phyloP scores from a whole-genome alignment of 2,113 vertebrate genomes.

The Tupaia chinensis region DNA sequence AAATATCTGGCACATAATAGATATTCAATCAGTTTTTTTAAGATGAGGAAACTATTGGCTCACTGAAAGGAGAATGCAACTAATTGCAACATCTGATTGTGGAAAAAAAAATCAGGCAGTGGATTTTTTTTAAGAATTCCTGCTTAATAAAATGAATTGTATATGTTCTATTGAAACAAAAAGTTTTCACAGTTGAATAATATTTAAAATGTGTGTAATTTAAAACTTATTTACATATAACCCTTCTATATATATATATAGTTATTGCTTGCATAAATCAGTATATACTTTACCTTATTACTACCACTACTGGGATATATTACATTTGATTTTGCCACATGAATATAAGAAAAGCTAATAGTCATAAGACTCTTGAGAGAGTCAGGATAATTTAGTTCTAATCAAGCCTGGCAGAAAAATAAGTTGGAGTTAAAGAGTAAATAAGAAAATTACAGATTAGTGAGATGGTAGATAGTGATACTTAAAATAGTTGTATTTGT shows the following conservation, averaged over 20 bases:
- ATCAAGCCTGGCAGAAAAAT: not conserved
- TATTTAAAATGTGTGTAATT: conserved; percentile 60
- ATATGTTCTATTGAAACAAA: conserved; percentile 44
- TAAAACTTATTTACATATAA: conserved; percentile 8
- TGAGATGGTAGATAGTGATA: not conserved
- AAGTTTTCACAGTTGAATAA: not conserved
- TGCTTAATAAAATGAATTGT: conserved; percentile 21
- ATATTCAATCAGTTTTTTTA: not conserved
- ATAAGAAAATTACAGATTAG: not conserved
- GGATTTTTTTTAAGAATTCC: conserved; percentile 1
- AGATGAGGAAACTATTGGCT: not conserved
- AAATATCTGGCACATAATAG: not conserved
- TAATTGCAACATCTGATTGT: not conserved
- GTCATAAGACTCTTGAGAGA: not conserved
- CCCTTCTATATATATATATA: not conserved
- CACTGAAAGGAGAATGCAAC: not conserved
- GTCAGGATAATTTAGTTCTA: not conserved
- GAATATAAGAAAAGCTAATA: conserved; percentile 22
- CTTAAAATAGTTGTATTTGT: not conserved
- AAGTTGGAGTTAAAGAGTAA: not conserved
- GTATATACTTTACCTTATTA: not conserved
- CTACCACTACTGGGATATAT: not conserved
- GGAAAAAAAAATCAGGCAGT: not conserved
- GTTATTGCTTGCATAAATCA: not conserved
- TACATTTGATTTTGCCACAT: not conserved